Evolutionary conservation across 2,797 vertebrate genomes (phyloP), one percentile per base, ranked within the genome.

Genomic region (Hoplostethus mediterraneus): DNA sequence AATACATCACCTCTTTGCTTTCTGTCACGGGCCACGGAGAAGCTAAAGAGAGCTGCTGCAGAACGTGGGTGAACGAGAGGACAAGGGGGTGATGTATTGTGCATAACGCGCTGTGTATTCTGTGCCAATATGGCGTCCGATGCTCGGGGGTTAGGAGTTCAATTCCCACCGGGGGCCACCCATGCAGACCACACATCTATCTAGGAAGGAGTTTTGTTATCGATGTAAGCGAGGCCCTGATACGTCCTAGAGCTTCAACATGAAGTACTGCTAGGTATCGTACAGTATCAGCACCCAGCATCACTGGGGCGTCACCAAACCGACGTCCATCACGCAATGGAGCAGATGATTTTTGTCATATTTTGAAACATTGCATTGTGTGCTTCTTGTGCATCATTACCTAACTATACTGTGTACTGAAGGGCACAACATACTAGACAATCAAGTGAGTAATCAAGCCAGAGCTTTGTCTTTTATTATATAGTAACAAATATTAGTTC

Each of bases 21-120:
- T 68, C 73, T 48, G 79, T 88, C 89, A 86, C 3, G 65, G 85
- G 63, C 82, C 63, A 71, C 44, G 5, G 64, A 80, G 48, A 77
- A 80, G 73, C 75, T 67, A 81, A 90, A 88, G 81, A 64, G 59
- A 73, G 53, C 61, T 10, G 51, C 42, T 38, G 79, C 74, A 67
- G 56, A 72, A 5, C 31, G 10, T 55, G 81, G 87, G 83, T 90
- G 85, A 91, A 45, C 62, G 71, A 81, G 68, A 83, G 85, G 84
- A 84, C 83, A 89, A 70, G 63, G 59, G 59, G 71, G 69, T 80
- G 84, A 89, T 82, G 85, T 61, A 92, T 91, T 88, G 79, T 72
- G 73, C 51, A 17, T 38, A 73, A 73, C 74, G 42, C 60, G 31
- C 55, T 67, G 57, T 79, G 67, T 81, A 63, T 79, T 88, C 79